Evolutionary conservation across 2,888 invertebrate species (phyloP).

Genomic region (Polymixis flavicincta): DNA sequence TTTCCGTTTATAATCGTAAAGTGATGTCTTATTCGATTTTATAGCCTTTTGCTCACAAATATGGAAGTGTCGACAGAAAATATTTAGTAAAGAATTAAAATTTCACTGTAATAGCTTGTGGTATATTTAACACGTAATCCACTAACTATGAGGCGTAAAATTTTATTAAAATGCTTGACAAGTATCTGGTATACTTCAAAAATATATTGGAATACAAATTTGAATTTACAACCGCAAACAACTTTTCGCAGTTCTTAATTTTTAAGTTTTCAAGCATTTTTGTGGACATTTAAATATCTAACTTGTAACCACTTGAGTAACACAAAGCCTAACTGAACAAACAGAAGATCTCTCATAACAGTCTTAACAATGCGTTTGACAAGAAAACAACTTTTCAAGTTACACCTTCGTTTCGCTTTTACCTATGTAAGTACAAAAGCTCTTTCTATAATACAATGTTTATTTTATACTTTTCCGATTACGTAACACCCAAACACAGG

Average conservation of each 20-base stretch:
- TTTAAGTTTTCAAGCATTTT: neutral
- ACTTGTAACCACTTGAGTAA: slow-evolving; percentile 12
- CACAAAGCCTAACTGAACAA: neutral
- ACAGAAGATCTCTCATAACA: neutral
- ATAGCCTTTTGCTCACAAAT: slow-evolving; percentile 54
- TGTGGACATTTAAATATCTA: neutral
- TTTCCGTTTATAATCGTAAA: slow-evolving; percentile 58
- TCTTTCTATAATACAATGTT: slow-evolving; percentile 5
- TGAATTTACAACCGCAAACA: neutral
- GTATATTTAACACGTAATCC: slow-evolving; percentile 18
- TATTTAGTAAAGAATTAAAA: slow-evolving; percentile 30
- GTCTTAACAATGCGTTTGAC: slow-evolving; percentile 1
- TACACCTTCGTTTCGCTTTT: neutral
- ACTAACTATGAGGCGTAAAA: slow-evolving; percentile 1
- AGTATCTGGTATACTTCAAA: neutral
- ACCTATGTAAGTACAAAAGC: neutral
- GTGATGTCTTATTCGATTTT: slow-evolving; percentile 58
- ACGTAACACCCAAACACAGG: slow-evolving; percentile 22
- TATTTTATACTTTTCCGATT: slow-evolving; percentile 33
- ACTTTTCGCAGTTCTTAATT: neutral
- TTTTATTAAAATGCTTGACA: slow-evolving; percentile 8
- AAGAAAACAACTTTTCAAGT: neutral
- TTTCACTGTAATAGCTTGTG: neutral
- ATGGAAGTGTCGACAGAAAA: slow-evolving; percentile 37
- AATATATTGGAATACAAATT: slow-evolving; percentile 5